Conservation (phyloP, 2,797 vertebrate species). For the Syngnathus acus region DNA sequence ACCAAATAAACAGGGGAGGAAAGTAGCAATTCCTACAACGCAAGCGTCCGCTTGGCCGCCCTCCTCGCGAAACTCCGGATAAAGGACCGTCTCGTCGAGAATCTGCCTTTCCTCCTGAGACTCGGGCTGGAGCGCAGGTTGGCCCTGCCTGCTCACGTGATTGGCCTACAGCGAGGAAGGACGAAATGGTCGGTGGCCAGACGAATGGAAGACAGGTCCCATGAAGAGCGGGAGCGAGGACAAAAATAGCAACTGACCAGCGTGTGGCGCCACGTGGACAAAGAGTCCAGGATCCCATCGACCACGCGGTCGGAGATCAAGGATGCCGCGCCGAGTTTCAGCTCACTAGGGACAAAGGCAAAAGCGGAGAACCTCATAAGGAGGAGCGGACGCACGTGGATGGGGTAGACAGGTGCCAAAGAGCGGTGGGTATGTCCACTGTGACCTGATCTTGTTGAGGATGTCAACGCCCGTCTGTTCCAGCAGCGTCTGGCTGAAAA, state of each 20-base stretch:
- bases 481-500: conserved; percentile 84
- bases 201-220: neutral
- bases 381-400: neutral
- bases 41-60: conserved; percentile 73
- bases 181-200: neutral
- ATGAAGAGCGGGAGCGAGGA: neutral
- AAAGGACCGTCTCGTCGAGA: conserved; percentile 72
- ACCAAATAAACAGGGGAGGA: neutral
- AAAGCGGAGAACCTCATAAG: neutral
- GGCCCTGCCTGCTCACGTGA: conserved; percentile 77
- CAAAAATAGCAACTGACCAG: conserved; percentile 68
- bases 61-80: conserved; percentile 44
- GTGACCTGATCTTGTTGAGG: conserved; percentile 90
- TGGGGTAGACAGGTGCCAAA: neutral
- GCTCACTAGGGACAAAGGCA: conserved; percentile 69
- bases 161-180: conserved; percentile 66
- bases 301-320: conserved; percentile 90
- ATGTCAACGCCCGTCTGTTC: conserved; percentile 93
- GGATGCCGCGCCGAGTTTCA: conserved; percentile 87
- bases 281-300: conserved; percentile 88
- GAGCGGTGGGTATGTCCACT: neutral
- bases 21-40: conserved; percentile 64
- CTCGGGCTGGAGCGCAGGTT: conserved; percentile 71
- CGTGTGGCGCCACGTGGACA: conserved; percentile 82
- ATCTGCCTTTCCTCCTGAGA: conserved; percentile 72